Evolutionary conservation across 2,113 vertebrate species (phyloP), one percentile per base, ranked within the genome.

Genomic region (Hippocampus zosterae): DNA sequence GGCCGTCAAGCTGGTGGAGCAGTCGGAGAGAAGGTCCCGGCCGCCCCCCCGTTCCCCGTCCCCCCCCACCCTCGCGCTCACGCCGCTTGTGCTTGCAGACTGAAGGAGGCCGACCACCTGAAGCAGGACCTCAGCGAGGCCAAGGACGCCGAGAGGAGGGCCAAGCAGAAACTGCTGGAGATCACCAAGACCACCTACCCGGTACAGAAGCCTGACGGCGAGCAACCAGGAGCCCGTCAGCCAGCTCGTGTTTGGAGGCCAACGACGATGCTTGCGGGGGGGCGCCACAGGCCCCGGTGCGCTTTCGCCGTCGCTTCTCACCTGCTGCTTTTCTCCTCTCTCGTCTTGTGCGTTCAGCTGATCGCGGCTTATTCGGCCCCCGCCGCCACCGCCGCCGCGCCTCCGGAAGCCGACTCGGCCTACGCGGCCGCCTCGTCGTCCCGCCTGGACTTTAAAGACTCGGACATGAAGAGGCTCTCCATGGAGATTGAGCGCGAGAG

Each of bases 401-500:
- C 91, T 44, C 48, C 84, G 3, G 94, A 94, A 40, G 84, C 67
- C 21, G 93, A 94, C 61, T 67, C 84, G 61, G 80, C 81, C 69
- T 84, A 87, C 21, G 95, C 95, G 55, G 89, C 91, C 8, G 0
- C 91, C 2, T 7, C 88, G 3, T 90, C 91, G 0, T 27, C 87
- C 41, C 91, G 92, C 41, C 84, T 94, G 64, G 94, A 96, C 83
- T 94, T 94, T 77, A 94, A 94, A 79, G 94, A 96, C 82, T 92
- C 94, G 0, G 95, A 97, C 87, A 94, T 96, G 90, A 98, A 96
- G 85, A 91, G 95, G 69, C 89, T 97, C 2, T 96, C 95, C 15
- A 94, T 98, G 91, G 96, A 98, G 87, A 97, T 96, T 5, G 94
- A 97, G 84, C 91, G 92, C 81, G 95, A 98, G 87, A 91, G 95